Percentiles rank a stretch among this genome's conserved stretches.
phyloP scores from a whole-genome alignment of 2,888 invertebrate species.

The Phortica okadai region DNA sequence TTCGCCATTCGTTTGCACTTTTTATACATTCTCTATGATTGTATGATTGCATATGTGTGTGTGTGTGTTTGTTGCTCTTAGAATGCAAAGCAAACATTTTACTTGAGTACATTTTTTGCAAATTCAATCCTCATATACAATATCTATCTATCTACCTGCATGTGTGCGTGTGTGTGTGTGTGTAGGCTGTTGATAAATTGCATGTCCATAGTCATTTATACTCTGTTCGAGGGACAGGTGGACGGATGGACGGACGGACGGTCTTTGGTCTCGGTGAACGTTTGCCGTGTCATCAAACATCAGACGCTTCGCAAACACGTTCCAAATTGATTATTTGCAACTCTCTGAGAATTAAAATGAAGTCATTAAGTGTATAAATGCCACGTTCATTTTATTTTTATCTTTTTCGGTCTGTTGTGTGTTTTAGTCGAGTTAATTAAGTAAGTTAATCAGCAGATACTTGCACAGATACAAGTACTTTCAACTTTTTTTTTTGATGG shows the following conservation, averaged over 20 bases:
- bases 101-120: slow-evolving; percentile 62
- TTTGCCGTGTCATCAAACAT: slow-evolving; percentile 64
- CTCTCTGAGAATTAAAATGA: slow-evolving; percentile 67
- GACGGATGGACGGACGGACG: slow-evolving; percentile 36
- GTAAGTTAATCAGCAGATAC: slow-evolving; percentile 28
- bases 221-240: slow-evolving; percentile 32
- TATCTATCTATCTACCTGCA: not conserved
- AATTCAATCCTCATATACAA: slow-evolving; percentile 42
- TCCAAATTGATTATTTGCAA: slow-evolving; percentile 66
- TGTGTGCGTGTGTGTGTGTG: not conserved
- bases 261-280: not conserved
- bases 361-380: slow-evolving; percentile 60
- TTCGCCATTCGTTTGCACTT: not conserved
- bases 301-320: slow-evolving; percentile 70
- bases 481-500: too few species aligned
- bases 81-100: slow-evolving; percentile 70
- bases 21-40: slow-evolving; percentile 7
- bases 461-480: too few species aligned
- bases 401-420: slow-evolving; percentile 34
- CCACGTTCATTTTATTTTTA: slow-evolving; percentile 10
- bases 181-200: slow-evolving; percentile 41
- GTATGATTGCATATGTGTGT: slow-evolving; percentile 35
- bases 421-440: slow-evolving; percentile 39
- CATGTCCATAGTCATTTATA: slow-evolving; percentile 36
- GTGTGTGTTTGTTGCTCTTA: slow-evolving; percentile 56